A percentile compares a stretch with the other conserved stretches of the same genome.
phyloP scores from a whole-genome alignment of 1,140 invertebrate species.

The Teleopsis dalmanni region DNA sequence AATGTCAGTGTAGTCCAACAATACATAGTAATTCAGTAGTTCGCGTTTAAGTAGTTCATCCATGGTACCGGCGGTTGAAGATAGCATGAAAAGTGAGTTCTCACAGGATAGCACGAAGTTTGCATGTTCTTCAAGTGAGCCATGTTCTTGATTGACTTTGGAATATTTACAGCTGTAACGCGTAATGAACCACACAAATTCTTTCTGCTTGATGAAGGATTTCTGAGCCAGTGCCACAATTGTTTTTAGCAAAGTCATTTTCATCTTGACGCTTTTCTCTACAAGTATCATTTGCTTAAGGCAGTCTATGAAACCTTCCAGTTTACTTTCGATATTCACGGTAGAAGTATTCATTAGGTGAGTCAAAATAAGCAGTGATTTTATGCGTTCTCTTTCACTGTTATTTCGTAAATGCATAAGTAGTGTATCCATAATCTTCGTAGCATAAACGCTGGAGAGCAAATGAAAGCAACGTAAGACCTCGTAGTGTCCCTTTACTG shows the following conservation, averaged over 20 bases:
- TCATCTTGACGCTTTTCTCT: slow-evolving; percentile 58
- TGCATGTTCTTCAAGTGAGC: slow-evolving; percentile 47
- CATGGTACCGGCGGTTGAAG: slow-evolving; percentile 74
- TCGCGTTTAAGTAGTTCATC: slow-evolving; percentile 68
- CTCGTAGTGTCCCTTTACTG: slow-evolving; percentile 82
- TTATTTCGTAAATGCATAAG: slow-evolving; percentile 70
- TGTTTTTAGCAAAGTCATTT: slow-evolving; percentile 68
- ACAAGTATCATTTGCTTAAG: slow-evolving; percentile 52
- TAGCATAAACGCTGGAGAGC: slow-evolving; percentile 60
- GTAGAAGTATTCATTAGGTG: slow-evolving; percentile 70
- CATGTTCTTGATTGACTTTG: slow-evolving; percentile 45
- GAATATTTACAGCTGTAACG: slow-evolving; percentile 60
- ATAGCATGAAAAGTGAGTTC: slow-evolving; percentile 73
- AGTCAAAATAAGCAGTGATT: slow-evolving; percentile 72
- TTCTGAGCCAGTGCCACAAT: slow-evolving; percentile 75
- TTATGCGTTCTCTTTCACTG: slow-evolving; percentile 69
- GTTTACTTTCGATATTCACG: slow-evolving; percentile 50
- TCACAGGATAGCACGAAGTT: slow-evolving; percentile 58
- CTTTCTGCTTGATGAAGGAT: slow-evolving; percentile 60
- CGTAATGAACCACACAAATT: slow-evolving; percentile 76
- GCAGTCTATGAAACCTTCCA: slow-evolving; percentile 49
- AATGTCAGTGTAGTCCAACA: slow-evolving; percentile 58
- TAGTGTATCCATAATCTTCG: slow-evolving; percentile 60
- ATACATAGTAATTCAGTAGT: slow-evolving; percentile 65
- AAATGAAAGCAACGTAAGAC: slow-evolving; percentile 78